Conservation (phyloP, 2,797 vertebrate genomes). For the Momotus momota region DNA sequence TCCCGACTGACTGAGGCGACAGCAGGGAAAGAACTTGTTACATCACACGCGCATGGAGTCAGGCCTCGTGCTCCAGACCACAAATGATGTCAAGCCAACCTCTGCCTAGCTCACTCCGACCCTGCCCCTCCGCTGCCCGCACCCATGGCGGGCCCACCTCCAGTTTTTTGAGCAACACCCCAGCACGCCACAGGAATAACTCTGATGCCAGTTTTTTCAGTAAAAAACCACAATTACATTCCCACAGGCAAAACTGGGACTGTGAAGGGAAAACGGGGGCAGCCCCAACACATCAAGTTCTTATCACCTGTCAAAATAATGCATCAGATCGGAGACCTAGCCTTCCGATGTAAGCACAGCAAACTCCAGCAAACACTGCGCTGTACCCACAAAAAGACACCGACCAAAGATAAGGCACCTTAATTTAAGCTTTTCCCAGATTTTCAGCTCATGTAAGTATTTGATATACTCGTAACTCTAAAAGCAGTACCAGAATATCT, state of each 20-base stretch:
- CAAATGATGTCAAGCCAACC: background rate
- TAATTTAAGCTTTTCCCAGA: fast-evolving
- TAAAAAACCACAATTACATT: fast-evolving
- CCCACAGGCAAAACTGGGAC: fast-evolving
- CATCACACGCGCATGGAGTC: too few species aligned
- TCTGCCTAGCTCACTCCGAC: background rate
- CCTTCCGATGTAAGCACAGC: fast-evolving
- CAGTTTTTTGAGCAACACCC: fast-evolving
- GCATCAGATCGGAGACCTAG: fast-evolving
- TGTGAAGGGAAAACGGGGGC: fast-evolving
- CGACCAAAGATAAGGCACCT: background rate
- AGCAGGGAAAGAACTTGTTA: background rate
- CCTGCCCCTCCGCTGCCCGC: background rate
- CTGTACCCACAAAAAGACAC: background rate
- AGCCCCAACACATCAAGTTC: fast-evolving
- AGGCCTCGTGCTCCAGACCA: too few species aligned
- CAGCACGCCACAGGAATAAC: fast-evolving
- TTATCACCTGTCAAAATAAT: fast-evolving
- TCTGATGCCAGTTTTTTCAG: fast-evolving
- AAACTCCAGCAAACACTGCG: fast-evolving
- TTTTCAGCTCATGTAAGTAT: background rate
- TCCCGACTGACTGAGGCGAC: fast-evolving
- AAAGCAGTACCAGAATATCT: fast-evolving
- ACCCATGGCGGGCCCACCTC: fast-evolving
- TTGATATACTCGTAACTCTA: fast-evolving